These are phyloP conservation scores for Chydorus sphaericus DNA, from an alignment of 2,888 invertebrate species.

Conservation along the genomic window DNA sequence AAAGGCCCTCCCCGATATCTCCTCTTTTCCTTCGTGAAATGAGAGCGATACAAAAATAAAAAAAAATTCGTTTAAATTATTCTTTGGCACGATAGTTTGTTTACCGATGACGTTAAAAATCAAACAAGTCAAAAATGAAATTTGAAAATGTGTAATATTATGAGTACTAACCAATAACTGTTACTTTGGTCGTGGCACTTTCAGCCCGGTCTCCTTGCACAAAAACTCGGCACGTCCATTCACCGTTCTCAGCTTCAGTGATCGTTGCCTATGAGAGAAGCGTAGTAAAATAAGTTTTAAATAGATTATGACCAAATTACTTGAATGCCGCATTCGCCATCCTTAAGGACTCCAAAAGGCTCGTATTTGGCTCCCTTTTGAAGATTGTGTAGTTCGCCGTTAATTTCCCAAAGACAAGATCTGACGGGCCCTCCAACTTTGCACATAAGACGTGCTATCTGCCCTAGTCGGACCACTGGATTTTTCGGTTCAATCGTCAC, in stretches of 20 bases:
- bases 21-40: too few species aligned
- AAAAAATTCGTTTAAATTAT: too few species aligned
- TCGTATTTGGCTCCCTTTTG: not conserved
- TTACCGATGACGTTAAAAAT: too few species aligned
- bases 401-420: slow-evolving; percentile 12
- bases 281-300: too few species aligned
- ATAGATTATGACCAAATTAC: too few species aligned
- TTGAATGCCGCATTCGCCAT: slow-evolving; percentile 11
- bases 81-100: too few species aligned
- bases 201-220: not conserved
- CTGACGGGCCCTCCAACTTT: not conserved
- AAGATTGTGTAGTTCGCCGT: slow-evolving; percentile 6
- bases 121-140: too few species aligned
- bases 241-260: slow-evolving; percentile 9
- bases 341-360: not conserved
- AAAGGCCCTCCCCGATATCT: too few species aligned
- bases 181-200: slow-evolving; percentile 8
- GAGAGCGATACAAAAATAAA: too few species aligned
- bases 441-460: not conserved
- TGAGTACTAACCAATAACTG: slow-evolving; percentile 5
- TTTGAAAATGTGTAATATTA: too few species aligned
- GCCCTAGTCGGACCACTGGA: not conserved
- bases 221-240: slow-evolving; percentile 10
- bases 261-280: too few species aligned
- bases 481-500: slow-evolving; percentile 11